These are phyloP conservation scores for Pteronotus mesoamericanus DNA, from an alignment of 2,797 vertebrate species.

Conservation along the genomic window DNA sequence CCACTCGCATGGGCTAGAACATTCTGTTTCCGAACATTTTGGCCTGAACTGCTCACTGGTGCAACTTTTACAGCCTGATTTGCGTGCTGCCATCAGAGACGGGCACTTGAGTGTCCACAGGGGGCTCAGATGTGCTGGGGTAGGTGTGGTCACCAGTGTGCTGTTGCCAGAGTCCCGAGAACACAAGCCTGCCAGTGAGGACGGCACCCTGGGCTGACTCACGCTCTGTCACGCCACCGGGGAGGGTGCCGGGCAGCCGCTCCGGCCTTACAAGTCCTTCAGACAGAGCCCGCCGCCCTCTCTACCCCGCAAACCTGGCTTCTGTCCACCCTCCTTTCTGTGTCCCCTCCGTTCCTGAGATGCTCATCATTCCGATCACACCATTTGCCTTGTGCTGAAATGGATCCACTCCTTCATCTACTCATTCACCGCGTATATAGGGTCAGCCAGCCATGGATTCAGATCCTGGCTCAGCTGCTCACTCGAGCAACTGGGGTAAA, in stretches of 20 bases:
- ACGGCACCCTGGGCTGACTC: neutral
- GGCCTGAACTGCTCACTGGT: neutral
- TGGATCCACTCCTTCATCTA: neutral
- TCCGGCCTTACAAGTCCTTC: neutral
- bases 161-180: neutral
- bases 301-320: neutral
- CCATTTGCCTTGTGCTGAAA: slow-evolving; percentile 55
- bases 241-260: neutral
- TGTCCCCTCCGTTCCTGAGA: slow-evolving; percentile 54
- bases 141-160: neutral
- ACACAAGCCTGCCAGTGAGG: neutral
- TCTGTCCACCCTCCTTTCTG: neutral
- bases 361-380: slow-evolving; percentile 53
- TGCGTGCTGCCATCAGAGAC: neutral
- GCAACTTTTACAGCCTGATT: slow-evolving; percentile 6
- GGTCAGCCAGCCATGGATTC: neutral
- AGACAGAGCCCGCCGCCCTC: neutral
- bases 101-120: neutral
- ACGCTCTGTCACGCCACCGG: neutral
- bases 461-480: neutral
- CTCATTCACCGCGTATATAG: neutral
- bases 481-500: neutral
- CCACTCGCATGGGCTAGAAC: neutral
- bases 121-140: neutral
- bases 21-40: slow-evolving; percentile 42